These are phyloP conservation scores for Amphimallon solstitiale DNA, from an alignment of 2,888 invertebrate genomes.

Conservation along the genomic window DNA sequence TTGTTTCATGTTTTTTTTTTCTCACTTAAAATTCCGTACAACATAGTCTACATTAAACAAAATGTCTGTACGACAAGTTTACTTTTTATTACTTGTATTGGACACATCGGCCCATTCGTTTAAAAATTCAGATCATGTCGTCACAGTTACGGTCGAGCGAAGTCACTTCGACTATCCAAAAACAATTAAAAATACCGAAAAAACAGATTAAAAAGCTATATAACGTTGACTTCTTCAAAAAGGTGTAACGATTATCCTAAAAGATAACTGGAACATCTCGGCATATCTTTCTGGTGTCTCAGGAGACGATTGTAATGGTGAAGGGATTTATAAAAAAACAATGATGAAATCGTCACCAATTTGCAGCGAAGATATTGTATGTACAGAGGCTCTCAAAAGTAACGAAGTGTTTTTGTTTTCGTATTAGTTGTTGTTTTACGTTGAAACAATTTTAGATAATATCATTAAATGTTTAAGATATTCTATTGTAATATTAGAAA, in stretches of 20 bases:
- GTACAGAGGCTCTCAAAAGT: too few relatives aligned
- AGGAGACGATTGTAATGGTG: not conserved
- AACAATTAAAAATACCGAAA: conserved; percentile 9
- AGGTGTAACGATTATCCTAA: conserved; percentile 6
- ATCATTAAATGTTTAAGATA: too few relatives aligned
- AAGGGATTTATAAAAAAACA: not conserved
- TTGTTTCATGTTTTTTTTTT: too few relatives aligned
- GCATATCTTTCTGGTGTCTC: not conserved
- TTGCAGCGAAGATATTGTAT: too few relatives aligned
- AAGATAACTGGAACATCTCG: conserved; percentile 8
- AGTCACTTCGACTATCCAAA: conserved; percentile 12
- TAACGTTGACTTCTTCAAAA: not conserved
- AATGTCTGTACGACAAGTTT: not conserved
- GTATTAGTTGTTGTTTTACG: too few relatives aligned
- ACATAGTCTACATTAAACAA: too few relatives aligned
- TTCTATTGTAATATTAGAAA: too few relatives aligned
- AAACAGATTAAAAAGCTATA: conserved; percentile 1
- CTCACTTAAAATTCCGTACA: too few relatives aligned
- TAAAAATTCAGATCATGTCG: conserved; percentile 18
- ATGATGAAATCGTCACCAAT: too few relatives aligned
- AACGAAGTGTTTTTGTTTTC: too few relatives aligned
- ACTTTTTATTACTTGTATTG: not conserved
- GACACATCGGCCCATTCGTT: not conserved
- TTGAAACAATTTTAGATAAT: too few relatives aligned
- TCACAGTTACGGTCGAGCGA: conserved; percentile 15